Evolutionary conservation across 1,140 invertebrate genomes (phyloP).

Genomic region (Magallana gigas): DNA sequence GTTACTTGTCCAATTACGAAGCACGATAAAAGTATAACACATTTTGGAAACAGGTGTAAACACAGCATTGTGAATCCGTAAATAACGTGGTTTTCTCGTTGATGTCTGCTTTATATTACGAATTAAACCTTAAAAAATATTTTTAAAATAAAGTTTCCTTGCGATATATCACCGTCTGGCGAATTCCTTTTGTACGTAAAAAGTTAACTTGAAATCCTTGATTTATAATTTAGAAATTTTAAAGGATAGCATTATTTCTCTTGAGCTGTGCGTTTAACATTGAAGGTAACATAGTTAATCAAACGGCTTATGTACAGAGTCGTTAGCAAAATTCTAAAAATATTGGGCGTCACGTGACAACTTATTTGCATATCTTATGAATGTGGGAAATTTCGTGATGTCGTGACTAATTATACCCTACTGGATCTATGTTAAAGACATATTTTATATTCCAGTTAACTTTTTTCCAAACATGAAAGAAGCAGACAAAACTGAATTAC

Average conservation of each 20-base stretch:
- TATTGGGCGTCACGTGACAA: not conserved
- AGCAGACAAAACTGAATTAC: too few relatives aligned
- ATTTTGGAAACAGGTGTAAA: not conserved
- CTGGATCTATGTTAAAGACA: not conserved
- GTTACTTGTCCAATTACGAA: constrained; percentile 1
- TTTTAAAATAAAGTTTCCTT: too few relatives aligned
- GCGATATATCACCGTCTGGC: too few relatives aligned
- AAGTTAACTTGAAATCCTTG: not conserved
- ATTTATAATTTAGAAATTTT: not conserved
- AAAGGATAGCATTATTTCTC: not conserved
- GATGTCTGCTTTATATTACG: too few relatives aligned
- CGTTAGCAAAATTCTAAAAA: constrained; percentile 3
- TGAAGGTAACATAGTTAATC: not conserved
- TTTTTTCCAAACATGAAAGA: too few relatives aligned
- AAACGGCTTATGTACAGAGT: not conserved
- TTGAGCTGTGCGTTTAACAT: constrained; percentile 3
- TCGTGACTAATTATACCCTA: not conserved
- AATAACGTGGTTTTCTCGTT: not conserved
- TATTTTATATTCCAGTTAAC: too few relatives aligned
- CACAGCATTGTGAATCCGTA: not conserved
- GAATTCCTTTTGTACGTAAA: too few relatives aligned
- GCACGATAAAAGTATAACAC: not conserved
- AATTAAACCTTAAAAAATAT: too few relatives aligned
- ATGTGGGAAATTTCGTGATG: constrained; percentile 26
- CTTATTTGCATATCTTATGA: constrained; percentile 1